phyloP scores from a whole-genome alignment of 2,797 vertebrate genomes.

The Hemitrygon akajei region DNA sequence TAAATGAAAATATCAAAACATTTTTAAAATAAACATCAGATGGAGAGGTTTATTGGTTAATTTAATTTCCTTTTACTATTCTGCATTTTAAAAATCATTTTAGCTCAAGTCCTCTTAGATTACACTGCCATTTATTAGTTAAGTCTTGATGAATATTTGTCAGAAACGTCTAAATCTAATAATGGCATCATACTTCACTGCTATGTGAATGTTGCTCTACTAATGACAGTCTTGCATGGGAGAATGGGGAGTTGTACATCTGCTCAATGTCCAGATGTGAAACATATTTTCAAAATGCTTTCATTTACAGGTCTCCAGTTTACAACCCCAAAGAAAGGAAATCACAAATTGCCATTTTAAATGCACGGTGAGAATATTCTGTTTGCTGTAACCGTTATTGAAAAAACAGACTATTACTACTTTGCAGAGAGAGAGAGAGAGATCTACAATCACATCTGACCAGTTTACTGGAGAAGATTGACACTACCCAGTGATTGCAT shows the following conservation, averaged over 20 bases:
- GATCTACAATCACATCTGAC: background rate
- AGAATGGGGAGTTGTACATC: background rate
- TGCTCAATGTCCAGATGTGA: background rate
- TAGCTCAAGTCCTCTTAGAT: background rate
- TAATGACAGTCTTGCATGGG: background rate
- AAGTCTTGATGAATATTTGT: background rate
- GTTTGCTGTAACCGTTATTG: background rate
- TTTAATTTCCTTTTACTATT: constrained; percentile 4
- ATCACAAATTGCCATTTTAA: constrained; percentile 19
- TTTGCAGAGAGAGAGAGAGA: background rate
- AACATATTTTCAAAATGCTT: background rate
- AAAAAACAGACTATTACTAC: background rate
- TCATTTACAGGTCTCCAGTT: background rate
- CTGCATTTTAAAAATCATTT: background rate
- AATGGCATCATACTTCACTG: background rate
- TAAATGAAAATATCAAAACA: background rate
- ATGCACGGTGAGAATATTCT: background rate
- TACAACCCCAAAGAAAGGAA: constrained; percentile 12
- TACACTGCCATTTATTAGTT: background rate
- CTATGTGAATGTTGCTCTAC: background rate
- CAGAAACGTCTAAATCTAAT: background rate
- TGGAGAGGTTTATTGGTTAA: background rate
- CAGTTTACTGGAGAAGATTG: background rate
- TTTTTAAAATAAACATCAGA: constrained; percentile 22
- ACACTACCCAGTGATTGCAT: background rate